A percentile compares a stretch with the other conserved stretches of the same genome.
Conservation (phyloP, 2,888 invertebrate species). For the Toxonevra muliebris region DNA sequence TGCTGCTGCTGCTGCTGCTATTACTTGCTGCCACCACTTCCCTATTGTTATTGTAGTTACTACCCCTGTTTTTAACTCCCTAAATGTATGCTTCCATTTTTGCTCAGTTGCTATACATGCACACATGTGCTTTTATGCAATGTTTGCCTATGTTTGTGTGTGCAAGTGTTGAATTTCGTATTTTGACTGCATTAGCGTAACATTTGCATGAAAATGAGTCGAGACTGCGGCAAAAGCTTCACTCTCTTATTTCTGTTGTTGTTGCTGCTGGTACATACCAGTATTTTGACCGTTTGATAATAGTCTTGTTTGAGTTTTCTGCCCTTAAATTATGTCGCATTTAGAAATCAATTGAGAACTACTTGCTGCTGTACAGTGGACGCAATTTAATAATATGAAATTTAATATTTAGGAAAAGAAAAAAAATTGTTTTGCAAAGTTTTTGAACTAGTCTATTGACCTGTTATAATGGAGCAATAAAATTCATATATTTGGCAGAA, state of each 20-base stretch:
- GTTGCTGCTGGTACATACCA: background rate
- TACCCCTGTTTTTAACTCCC: background rate
- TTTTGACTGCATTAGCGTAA: slow-evolving; percentile 19
- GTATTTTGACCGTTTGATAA: background rate
- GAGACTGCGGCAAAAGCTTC: slow-evolving; percentile 32
- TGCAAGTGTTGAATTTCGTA: slow-evolving; percentile 16
- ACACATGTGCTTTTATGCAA: background rate
- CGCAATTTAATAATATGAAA: no score
- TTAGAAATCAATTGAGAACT: slow-evolving; percentile 4
- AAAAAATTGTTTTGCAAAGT: no score
- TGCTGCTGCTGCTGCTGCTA: background rate
- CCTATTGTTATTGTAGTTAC: background rate
- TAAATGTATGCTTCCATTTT: background rate
- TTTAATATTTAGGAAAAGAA: no score
- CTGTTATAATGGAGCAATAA: no score
- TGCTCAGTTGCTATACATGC: no score
- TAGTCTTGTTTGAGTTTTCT: background rate
- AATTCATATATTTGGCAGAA: no score
- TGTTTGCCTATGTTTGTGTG: no score
- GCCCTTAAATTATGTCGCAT: slow-evolving; percentile 37
- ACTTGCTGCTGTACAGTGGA: no score
- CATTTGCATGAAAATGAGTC: slow-evolving; percentile 24
- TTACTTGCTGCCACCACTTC: background rate
- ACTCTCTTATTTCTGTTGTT: background rate
- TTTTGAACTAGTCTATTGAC: no score